Conservation (phyloP, 2,888 invertebrate species). For the Amiota mariae region DNA sequence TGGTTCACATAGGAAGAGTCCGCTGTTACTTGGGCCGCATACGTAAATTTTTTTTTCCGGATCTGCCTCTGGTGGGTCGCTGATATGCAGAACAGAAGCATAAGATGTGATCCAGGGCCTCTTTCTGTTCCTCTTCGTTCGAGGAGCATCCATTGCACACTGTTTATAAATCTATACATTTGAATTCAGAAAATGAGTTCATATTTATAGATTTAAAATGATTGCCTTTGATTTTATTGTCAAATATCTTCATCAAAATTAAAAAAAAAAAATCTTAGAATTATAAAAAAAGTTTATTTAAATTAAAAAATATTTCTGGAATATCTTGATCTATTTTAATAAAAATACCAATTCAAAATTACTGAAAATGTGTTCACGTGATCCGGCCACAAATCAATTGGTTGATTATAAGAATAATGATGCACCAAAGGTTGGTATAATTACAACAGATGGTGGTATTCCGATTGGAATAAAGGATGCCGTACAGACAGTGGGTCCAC, state of each 20-base stretch:
- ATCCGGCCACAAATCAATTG: constrained; percentile 79
- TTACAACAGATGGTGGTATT: constrained; percentile 84
- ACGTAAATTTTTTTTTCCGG: no score
- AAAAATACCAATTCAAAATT: constrained; percentile 41
- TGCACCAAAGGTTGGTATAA: constrained; percentile 60
- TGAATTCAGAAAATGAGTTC: background rate
- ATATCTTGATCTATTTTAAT: background rate
- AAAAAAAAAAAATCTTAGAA: background rate
- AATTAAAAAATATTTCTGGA: background rate
- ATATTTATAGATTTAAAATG: no score
- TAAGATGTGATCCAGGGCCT: no score
- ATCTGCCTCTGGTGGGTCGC: no score
- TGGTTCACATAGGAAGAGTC: no score
- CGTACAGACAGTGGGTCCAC: constrained; percentile 87
- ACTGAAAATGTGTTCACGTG: constrained; percentile 71
- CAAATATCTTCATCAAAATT: background rate
- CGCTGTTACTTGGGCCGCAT: no score
- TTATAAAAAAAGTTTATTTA: background rate
- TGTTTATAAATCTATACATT: no score
- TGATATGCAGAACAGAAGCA: no score
- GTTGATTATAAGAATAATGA: constrained; percentile 77
- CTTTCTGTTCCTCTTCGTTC: no score
- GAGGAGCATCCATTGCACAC: no score
- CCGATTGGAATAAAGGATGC: constrained; percentile 80
- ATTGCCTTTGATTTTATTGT: background rate